Percentiles rank a stretch among this genome's conserved stretches.
Conservation (phyloP, 2,888 invertebrate species). For the Timema cristinae region DNA sequence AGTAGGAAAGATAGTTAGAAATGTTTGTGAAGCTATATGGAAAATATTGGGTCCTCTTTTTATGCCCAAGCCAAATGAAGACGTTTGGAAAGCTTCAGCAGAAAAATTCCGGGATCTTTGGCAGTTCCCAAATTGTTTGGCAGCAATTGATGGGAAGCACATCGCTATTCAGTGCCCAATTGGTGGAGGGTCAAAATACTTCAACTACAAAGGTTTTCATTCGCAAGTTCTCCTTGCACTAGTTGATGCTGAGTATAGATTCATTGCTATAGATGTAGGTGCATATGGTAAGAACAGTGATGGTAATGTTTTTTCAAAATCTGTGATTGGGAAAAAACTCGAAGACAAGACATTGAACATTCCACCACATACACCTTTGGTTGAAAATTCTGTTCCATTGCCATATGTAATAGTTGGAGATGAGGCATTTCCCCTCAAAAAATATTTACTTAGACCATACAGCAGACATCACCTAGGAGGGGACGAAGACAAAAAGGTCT, state of each 20-base stretch:
- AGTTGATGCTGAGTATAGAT: constrained; percentile 14
- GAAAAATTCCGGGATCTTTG: constrained; percentile 36
- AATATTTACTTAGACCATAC: constrained; percentile 16
- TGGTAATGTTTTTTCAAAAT: constrained; percentile 10
- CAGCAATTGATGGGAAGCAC: constrained; percentile 40
- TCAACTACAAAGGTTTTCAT: constrained; percentile 40
- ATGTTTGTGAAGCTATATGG: not conserved
- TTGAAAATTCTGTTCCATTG: not conserved
- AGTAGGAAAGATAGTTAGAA: not conserved
- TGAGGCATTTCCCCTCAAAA: constrained; percentile 16
- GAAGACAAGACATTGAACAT: constrained; percentile 12
- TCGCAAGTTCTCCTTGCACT: constrained; percentile 35
- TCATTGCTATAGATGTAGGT: constrained; percentile 19
- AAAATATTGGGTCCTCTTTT: not conserved
- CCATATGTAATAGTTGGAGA: constrained; percentile 19
- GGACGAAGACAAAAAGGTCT: not conserved
- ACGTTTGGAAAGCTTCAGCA: constrained; percentile 37
- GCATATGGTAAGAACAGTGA: constrained; percentile 22
- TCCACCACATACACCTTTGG: constrained; percentile 5
- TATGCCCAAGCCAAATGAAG: constrained; percentile 26
- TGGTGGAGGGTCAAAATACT: constrained; percentile 37
- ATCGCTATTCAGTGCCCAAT: constrained; percentile 38
- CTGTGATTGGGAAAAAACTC: constrained; percentile 16
- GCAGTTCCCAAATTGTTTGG: constrained; percentile 40
- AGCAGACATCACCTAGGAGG: not conserved